Conservation (phyloP, 2,797 vertebrate genomes). For the Syngnathus rostellatus region DNA sequence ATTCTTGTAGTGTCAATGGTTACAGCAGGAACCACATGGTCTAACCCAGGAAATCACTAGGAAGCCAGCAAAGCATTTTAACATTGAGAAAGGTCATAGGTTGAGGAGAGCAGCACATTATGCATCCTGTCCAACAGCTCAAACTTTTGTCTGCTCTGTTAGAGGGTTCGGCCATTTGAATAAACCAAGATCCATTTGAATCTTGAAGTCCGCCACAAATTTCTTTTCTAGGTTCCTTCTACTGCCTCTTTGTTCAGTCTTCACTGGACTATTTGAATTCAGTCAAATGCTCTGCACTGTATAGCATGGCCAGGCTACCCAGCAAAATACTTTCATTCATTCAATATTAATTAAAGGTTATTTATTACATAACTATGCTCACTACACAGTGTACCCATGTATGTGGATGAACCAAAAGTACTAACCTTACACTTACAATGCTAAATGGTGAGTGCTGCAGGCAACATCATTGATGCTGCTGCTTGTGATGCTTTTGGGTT, state of each 20-base stretch:
- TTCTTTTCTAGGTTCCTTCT: too few relatives aligned
- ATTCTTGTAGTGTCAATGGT: background rate
- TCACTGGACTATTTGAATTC: too few relatives aligned
- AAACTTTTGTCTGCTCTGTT: background rate
- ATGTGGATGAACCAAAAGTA: background rate
- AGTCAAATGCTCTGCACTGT: too few relatives aligned
- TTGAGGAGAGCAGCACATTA: background rate
- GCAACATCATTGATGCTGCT: background rate
- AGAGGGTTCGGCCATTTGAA: background rate
- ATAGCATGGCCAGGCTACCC: too few relatives aligned
- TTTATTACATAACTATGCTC: too few relatives aligned
- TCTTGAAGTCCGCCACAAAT: background rate
- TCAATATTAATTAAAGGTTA: too few relatives aligned
- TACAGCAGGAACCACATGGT: background rate
- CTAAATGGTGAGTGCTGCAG: background rate
- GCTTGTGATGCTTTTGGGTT: constrained; percentile 18
- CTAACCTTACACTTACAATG: background rate
- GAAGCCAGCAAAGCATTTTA: background rate
- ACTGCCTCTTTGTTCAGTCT: too few relatives aligned
- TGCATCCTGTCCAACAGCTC: background rate
- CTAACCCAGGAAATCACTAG: background rate
- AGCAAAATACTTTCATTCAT: too few relatives aligned
- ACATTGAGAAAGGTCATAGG: background rate
- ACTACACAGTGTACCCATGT: too few relatives aligned
- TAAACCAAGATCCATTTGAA: background rate